Evolutionary conservation across 2,888 invertebrate genomes (phyloP).

Genomic region (Physocephala rufipes): DNA sequence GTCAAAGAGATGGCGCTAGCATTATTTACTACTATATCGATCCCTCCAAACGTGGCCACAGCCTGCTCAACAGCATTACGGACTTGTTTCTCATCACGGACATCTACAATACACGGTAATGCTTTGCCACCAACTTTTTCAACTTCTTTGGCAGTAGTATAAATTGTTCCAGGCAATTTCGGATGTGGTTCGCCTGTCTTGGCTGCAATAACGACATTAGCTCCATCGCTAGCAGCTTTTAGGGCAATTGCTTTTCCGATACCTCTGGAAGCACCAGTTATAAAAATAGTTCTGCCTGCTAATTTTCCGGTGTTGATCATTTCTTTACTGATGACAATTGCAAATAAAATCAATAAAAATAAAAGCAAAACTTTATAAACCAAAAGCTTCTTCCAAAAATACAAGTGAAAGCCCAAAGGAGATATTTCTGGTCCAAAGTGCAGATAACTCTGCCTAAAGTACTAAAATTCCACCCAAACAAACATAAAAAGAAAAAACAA

Average conservation of each 20-base stretch:
- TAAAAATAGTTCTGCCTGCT: constrained; percentile 91
- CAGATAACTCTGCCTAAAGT: background rate
- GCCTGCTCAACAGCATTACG: constrained; percentile 73
- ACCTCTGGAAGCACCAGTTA: constrained; percentile 95
- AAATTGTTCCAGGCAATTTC: constrained; percentile 78
- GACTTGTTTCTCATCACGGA: constrained; percentile 79
- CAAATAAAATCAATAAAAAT: constrained; percentile 23
- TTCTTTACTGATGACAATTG: constrained; percentile 41
- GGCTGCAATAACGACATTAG: constrained; percentile 86
- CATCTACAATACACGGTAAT: constrained; percentile 83
- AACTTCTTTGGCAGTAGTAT: constrained; percentile 85
- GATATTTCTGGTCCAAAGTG: constrained; percentile 52
- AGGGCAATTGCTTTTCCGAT: constrained; percentile 95
- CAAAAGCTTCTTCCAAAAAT: constrained; percentile 12
- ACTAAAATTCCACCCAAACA: background rate
- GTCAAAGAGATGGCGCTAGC: constrained; percentile 93
- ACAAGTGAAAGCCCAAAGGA: constrained; percentile 58
- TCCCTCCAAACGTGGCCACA: constrained; percentile 87
- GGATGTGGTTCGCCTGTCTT: constrained; percentile 84
- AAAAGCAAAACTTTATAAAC: background rate
- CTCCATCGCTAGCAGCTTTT: constrained; percentile 88
- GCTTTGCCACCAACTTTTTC: constrained; percentile 83
- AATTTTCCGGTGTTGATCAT: constrained; percentile 66
- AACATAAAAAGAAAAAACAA: constrained; percentile 5
- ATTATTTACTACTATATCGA: constrained; percentile 95